phyloP scores from a whole-genome alignment of 2,797 vertebrate genomes.

The Anguilla anguilla region DNA sequence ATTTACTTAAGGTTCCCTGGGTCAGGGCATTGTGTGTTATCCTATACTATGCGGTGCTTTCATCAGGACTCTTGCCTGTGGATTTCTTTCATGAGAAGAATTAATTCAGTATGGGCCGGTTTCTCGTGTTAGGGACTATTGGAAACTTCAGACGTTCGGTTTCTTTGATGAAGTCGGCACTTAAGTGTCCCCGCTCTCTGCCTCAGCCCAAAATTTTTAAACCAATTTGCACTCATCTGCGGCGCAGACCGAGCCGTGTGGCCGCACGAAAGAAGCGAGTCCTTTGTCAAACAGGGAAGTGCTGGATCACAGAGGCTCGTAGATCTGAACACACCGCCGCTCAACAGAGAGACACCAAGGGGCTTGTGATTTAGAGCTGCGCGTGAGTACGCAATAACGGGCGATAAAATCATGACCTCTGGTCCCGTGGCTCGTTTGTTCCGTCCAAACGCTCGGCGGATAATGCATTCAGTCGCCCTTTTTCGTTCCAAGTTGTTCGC shows the following conservation, averaged over 20 bases:
- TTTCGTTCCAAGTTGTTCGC: slow-evolving; percentile 56
- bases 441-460: slow-evolving; percentile 56
- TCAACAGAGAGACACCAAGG: background rate
- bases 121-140: background rate
- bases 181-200: background rate
- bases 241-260: background rate
- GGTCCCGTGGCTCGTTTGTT: background rate
- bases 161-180: slow-evolving; percentile 25
- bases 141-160: slow-evolving; percentile 23
- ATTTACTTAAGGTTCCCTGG: slow-evolving; percentile 37
- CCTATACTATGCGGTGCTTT: slow-evolving; percentile 32
- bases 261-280: background rate
- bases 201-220: slow-evolving; percentile 30
- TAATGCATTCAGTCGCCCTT: slow-evolving; percentile 72
- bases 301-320: background rate
- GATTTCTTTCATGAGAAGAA: slow-evolving; percentile 14
- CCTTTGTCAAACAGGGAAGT: background rate
- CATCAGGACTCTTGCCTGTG: slow-evolving; percentile 15
- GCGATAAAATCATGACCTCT: slow-evolving; percentile 4
- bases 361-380: background rate
- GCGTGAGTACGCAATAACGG: slow-evolving; percentile 13
- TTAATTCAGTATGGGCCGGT: background rate
- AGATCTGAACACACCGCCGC: background rate
- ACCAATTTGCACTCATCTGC: slow-evolving; percentile 33
- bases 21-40: slow-evolving; percentile 36